A percentile compares a stretch with the other conserved stretches of the same genome.
Conservation (phyloP, 2,888 invertebrate genomes). For the Chymomyza fuscimana region DNA sequence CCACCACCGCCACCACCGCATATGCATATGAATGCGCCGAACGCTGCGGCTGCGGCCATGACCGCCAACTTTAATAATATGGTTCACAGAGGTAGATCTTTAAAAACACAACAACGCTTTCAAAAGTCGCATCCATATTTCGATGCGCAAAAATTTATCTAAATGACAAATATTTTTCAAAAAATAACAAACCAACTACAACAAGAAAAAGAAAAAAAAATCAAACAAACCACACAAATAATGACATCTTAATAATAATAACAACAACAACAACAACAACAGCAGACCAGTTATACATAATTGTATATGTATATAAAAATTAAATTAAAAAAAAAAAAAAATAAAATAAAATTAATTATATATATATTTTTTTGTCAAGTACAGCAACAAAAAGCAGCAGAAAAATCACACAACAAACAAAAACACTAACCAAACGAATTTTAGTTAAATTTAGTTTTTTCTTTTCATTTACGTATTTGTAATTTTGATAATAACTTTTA, state of each 20-base stretch:
- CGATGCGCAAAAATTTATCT: conserved; percentile 77
- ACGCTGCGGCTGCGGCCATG: conserved; percentile 46
- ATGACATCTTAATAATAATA: background rate
- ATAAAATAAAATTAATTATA: background rate
- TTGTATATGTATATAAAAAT: background rate
- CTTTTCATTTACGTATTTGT: background rate
- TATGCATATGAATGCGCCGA: conserved; percentile 45
- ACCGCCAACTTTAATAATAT: conserved; percentile 76
- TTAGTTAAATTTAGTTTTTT: conserved; percentile 3
- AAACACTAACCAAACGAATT: conserved; percentile 10
- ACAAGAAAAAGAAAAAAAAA: conserved; percentile 10
- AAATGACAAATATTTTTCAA: conserved; percentile 47
- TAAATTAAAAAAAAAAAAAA: background rate
- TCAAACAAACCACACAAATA: conserved; percentile 1
- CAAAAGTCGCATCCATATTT: conserved; percentile 80
- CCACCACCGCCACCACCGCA: conserved; percentile 56
- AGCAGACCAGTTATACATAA: conserved; percentile 1
- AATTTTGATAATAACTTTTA: conserved; percentile 24
- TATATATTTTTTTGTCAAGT: background rate
- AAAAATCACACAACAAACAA: conserved; percentile 35
- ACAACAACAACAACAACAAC: conserved; percentile 11
- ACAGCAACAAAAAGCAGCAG: conserved; percentile 38
- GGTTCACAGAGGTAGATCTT: conserved; percentile 80
- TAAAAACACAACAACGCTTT: conserved; percentile 79
- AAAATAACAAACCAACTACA: conserved; percentile 24